Conservation (phyloP, 1,140 invertebrate genomes). For the Diorhabda carinulata region DNA sequence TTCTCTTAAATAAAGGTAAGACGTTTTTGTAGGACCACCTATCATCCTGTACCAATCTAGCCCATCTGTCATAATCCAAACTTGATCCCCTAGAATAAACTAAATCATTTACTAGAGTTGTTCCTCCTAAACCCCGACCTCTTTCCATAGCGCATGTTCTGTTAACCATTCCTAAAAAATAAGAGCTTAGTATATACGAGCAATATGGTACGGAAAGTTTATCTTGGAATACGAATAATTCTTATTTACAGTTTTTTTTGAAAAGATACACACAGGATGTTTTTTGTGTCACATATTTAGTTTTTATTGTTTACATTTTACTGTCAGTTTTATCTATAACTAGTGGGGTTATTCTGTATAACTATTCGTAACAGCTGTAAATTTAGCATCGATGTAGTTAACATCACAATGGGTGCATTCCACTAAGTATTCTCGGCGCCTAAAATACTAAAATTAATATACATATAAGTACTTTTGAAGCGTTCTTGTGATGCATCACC, state of each 20-base stretch:
- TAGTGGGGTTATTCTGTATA: too few relatives aligned
- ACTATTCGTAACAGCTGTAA: too few relatives aligned
- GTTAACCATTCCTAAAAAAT: constrained; percentile 21
- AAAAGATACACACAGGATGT: too few relatives aligned
- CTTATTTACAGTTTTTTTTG: not conserved
- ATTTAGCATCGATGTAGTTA: too few relatives aligned
- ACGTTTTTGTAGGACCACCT: constrained; percentile 67
- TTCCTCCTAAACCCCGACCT: constrained; percentile 55
- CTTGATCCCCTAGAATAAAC: constrained; percentile 61
- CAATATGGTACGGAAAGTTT: not conserved
- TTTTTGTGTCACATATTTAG: too few relatives aligned
- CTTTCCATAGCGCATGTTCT: constrained; percentile 42
- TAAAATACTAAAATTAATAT: too few relatives aligned
- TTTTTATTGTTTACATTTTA: too few relatives aligned
- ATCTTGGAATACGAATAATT: not conserved
- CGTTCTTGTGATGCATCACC: too few relatives aligned
- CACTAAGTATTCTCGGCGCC: too few relatives aligned
- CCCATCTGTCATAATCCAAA: constrained; percentile 64
- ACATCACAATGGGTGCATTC: too few relatives aligned
- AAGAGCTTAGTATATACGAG: constrained; percentile 38
- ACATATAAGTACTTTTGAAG: too few relatives aligned
- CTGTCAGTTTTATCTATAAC: too few relatives aligned
- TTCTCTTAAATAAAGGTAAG: constrained; percentile 58
- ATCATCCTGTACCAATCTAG: constrained; percentile 56
- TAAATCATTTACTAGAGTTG: constrained; percentile 61